These are phyloP conservation scores for Himantopus leucocephalus DNA, from an alignment of 2,113 vertebrate species.

Conservation along the genomic window DNA sequence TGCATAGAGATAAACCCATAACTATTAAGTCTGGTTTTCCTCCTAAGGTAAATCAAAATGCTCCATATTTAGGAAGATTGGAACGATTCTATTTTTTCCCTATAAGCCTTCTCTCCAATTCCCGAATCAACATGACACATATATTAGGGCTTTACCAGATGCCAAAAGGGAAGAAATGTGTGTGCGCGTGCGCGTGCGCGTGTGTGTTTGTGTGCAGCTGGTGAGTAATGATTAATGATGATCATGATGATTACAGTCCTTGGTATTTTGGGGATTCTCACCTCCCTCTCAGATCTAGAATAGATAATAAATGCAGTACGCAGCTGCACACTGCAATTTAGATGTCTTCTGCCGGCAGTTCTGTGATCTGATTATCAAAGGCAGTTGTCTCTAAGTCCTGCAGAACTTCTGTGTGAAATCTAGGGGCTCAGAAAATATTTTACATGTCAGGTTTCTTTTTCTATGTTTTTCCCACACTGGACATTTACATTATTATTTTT, in stretches of 20 bases:
- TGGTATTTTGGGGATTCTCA: constrained; percentile 57
- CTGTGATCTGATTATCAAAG: constrained; percentile 5
- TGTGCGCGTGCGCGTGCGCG: no score
- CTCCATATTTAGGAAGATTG: neutral
- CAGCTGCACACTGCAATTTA: constrained; percentile 64
- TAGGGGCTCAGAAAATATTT: neutral
- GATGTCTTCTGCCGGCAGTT: constrained; percentile 38
- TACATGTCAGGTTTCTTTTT: neutral
- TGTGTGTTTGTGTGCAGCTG: constrained; percentile 5
- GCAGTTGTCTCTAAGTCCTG: neutral
- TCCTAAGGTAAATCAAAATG: neutral
- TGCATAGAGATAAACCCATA: neutral
- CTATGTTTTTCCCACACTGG: neutral
- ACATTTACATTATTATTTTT: neutral
- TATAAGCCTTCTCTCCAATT: neutral
- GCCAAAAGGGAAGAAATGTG: neutral
- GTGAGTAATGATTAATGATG: constrained; percentile 56
- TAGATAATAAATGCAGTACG: constrained; percentile 59
- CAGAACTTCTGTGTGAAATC: neutral
- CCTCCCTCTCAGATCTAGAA: constrained; percentile 39
- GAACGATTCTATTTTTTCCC: neutral
- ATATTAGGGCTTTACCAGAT: constrained; percentile 5
- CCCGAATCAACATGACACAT: neutral
- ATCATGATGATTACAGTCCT: constrained; percentile 60
- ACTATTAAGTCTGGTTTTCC: neutral